Evolutionary conservation across 2,888 invertebrate genomes (phyloP).

Genomic region (Girardia tigrina): DNA sequence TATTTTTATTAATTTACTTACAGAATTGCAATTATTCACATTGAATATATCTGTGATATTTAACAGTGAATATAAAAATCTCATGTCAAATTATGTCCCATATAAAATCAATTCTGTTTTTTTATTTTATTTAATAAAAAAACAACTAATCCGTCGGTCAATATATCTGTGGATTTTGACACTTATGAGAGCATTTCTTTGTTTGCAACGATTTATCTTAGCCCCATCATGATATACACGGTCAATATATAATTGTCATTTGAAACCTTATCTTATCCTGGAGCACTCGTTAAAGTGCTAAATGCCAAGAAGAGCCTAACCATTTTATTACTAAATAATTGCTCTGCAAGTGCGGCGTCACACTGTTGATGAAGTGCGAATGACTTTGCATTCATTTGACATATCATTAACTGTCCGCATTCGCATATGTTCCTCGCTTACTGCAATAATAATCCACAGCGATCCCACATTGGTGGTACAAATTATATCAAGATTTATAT

Average conservation of each 20-base stretch:
- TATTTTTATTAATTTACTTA: too few species aligned
- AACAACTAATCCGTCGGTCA: too few species aligned
- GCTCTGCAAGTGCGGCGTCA: slow-evolving; percentile 14
- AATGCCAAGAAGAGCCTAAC: neutral
- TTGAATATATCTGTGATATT: too few species aligned
- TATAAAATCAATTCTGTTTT: too few species aligned
- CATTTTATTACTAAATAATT: neutral
- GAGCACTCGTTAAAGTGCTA: slow-evolving; percentile 13
- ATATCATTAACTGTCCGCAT: slow-evolving; percentile 23
- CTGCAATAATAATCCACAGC: neutral
- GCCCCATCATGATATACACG: slow-evolving; percentile 11
- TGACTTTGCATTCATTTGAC: neutral
- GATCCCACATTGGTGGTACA: neutral
- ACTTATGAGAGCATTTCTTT: too few species aligned
- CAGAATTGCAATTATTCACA: too few species aligned
- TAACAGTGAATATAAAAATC: too few species aligned
- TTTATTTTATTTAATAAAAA: too few species aligned
- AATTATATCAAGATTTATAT: slow-evolving; percentile 7
- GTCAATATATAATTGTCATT: slow-evolving; percentile 9
- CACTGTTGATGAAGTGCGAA: slow-evolving; percentile 1
- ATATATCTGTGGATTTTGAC: too few species aligned
- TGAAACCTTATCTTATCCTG: neutral
- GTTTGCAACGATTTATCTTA: neutral
- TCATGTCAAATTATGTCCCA: too few species aligned
- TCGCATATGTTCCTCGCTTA: neutral